Evolutionary conservation across 2,888 invertebrate genomes (phyloP), one percentile per base, ranked within the genome.

Genomic region (Troides helena): DNA sequence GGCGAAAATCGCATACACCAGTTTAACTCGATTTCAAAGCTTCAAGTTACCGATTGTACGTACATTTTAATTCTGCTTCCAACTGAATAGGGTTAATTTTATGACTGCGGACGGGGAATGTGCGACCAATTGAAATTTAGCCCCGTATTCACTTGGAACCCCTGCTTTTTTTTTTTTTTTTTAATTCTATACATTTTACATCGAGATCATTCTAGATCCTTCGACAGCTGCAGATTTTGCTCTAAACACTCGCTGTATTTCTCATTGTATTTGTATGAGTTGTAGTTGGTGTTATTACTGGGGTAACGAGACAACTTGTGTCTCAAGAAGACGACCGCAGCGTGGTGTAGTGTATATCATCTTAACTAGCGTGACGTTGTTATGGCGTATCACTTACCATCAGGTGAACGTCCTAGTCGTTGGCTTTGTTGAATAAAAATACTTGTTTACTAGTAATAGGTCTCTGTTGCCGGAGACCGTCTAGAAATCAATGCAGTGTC

Each of bases 1-100:
- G 58, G 58, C 39, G 46, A 23, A 50, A 69, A 50, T 62, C 10
- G 17, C 2, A 18, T 21, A 57, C 46, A 50, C 12, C 30, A 12
- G n/a, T 39, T 50, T 67, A 70, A 63, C 23, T 58, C 50, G 66
- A 68, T 66, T 65, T 59, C 60, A 68, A 65, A 60, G 61, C 70
- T 67, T 64, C 39, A 14, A 62, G 65, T 43, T 62, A 59, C 57
- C 68, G 65, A 67, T 65, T 61, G 64, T 67, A 69, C 56, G 63
- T 68, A 70, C 62, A 68, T 70, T 71, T 73, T 73, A 70, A 73
- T 70, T 72, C 72, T 71, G 67, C 70, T 71, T 67, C 69, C 70
- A 50, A 68, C 62, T 71, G 73, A 73, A 73, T 69, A 64, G 69
- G 72, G 70, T 73, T 73, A 72, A 73, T 72, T 73, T 72, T 68